Conservation (phyloP, 2,797 vertebrate species). For the Tadarida brasiliensis region DNA sequence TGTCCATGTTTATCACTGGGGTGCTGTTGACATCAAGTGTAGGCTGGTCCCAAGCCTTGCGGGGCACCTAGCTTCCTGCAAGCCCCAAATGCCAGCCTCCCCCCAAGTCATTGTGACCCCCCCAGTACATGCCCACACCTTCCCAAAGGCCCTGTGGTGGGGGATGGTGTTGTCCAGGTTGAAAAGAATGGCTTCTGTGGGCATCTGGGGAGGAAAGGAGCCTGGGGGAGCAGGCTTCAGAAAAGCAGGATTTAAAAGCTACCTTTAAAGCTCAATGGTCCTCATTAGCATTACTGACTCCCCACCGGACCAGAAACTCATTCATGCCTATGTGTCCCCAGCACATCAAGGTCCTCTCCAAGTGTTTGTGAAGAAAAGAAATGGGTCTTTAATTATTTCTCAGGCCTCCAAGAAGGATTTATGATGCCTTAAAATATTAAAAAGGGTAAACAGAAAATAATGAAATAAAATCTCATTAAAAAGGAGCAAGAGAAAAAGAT, state of each 20-base stretch:
- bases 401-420: constrained; percentile 24
- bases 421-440: constrained; percentile 64
- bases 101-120: not conserved
- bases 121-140: too few relatives aligned
- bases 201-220: not conserved
- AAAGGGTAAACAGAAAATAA: constrained; percentile 39
- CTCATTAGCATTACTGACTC: not conserved
- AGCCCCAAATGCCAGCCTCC: not conserved
- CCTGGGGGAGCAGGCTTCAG: not conserved
- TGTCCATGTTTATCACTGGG: not conserved
- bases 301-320: not conserved
- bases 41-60: not conserved
- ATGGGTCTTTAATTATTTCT: constrained; percentile 55
- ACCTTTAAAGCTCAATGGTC: not conserved
- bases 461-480: constrained; percentile 46
- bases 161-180: not conserved
- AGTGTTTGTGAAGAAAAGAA: constrained; percentile 11
- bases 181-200: not conserved
- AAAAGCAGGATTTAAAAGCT: not conserved
- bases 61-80: not conserved
- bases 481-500: constrained; percentile 11
- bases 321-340: too few relatives aligned
- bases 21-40: not conserved
- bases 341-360: not conserved
- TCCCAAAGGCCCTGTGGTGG: not conserved